These are phyloP conservation scores for Semicossyphus pulcher DNA, from an alignment of 2,113 vertebrate genomes.

Conservation along the genomic window DNA sequence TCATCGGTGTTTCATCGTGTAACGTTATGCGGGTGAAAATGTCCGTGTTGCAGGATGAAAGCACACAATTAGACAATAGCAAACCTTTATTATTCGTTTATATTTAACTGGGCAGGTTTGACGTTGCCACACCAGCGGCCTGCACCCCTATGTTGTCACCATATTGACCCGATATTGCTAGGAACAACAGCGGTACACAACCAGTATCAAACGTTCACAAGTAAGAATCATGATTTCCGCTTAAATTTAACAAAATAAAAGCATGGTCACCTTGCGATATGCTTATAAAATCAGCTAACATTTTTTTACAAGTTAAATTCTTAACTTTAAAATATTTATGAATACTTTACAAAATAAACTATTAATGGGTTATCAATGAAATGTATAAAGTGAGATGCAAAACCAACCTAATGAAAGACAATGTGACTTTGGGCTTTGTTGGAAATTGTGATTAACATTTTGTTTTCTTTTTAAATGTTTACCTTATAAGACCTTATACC, in stretches of 20 bases:
- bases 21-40: neutral
- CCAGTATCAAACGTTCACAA: neutral
- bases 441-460: too few species aligned
- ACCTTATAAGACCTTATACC: too few species aligned
- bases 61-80: fast-evolving
- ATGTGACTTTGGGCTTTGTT: too few species aligned
- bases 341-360: too few species aligned
- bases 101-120: neutral
- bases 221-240: neutral
- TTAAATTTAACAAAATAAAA: constrained; percentile 27
- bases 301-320: too few species aligned
- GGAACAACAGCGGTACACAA: neutral
- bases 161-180: constrained; percentile 33
- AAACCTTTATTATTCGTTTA: neutral
- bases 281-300: too few species aligned
- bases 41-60: neutral
- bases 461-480: too few species aligned
- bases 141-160: neutral
- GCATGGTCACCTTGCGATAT: neutral
- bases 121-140: constrained; percentile 26
- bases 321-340: too few species aligned
- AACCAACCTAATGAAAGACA: too few species aligned
- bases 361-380: too few species aligned
- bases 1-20: neutral
- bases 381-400: too few species aligned